Base-by-base conservation (phyloP, 2,797 vertebrate species). In the Periparus ater region DNA sequence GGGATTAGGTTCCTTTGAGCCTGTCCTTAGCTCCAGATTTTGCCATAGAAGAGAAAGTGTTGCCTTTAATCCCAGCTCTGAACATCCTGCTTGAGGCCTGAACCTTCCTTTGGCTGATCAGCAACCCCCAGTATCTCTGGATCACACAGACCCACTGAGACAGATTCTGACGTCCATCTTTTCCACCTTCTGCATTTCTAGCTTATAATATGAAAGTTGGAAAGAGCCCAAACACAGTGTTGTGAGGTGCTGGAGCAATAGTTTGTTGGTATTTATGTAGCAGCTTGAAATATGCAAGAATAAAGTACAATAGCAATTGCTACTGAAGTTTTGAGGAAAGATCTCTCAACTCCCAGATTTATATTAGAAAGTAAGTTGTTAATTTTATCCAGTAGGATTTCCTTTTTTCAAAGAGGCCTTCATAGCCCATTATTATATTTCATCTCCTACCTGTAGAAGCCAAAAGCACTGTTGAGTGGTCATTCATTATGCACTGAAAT, bases 31-130 rank as follows among this genome's bases (percentile, higher is more conserved):
- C 71, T 57, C n/a, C 79, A 74, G 67, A 40, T 62, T 85, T 80
- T 88, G 58, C 67, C 40, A 17, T 8, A 66, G 68, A 93, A 95
- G 81, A 32, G 60, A 93, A 94, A 93, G 82, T 63, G 58, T 72
- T 83, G 51, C 60, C 21, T 83, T 88, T 93, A 92, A 91, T 94
- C 89, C 50, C 55, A 67, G 74, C 38, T 40, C 61, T 51, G 62
- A 80, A 61, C 11, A 66, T 44, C 42, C 26, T 75, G 25, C 47
- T 82, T 85, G 3, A 4, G 61, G 57, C 40, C 53, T 48, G 8
- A 10, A 60, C 53, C 42, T 75, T 61, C 87, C 50, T 17, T 11
- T 17, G 23, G 38, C 76, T 75, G 27, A 65, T 70, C 21, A 68
- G 55, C n/a, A 77, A 9, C 7, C 15, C 26, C 34, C 30, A 5